Conservation (phyloP, 2,113 vertebrate genomes). For the Macheiramphus alcinus region DNA sequence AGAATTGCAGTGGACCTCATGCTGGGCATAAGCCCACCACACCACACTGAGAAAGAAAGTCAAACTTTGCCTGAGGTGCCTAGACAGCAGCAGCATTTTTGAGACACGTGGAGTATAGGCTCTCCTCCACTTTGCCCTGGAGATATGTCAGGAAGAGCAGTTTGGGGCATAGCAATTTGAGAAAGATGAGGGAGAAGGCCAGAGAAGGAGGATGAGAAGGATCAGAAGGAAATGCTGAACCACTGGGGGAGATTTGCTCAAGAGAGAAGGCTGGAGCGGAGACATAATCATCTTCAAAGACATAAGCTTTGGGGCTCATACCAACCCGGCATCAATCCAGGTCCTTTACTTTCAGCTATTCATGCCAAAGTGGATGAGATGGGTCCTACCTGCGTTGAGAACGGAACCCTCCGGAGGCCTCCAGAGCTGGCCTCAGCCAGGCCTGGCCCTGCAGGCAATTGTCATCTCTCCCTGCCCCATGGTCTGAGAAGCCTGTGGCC, state of each 20-base stretch:
- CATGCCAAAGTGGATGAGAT: rapidly evolving
- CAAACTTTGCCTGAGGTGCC: background rate
- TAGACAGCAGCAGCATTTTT: background rate
- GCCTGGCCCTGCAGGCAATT: background rate
- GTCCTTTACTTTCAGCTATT: background rate
- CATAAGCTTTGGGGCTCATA: background rate
- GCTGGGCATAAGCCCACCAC: background rate
- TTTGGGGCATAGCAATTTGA: background rate
- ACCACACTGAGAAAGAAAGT: background rate
- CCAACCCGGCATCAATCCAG: background rate
- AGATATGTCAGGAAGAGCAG: background rate
- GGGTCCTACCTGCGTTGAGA: background rate
- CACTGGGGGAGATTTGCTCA: rapidly evolving
- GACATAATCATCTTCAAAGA: background rate
- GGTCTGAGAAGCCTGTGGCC: background rate
- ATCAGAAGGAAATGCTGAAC: background rate
- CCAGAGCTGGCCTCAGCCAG: background rate
- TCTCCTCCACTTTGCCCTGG: background rate
- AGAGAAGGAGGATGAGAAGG: background rate
- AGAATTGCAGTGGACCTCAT: background rate
- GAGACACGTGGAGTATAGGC: rapidly evolving
- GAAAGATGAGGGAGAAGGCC: too few relatives aligned
- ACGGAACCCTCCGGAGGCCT: rapidly evolving
- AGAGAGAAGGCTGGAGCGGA: background rate
- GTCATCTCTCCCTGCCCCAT: background rate